Evolutionary conservation across 2,113 vertebrate species (phyloP).

Genomic region (Podarcis cretensis): DNA sequence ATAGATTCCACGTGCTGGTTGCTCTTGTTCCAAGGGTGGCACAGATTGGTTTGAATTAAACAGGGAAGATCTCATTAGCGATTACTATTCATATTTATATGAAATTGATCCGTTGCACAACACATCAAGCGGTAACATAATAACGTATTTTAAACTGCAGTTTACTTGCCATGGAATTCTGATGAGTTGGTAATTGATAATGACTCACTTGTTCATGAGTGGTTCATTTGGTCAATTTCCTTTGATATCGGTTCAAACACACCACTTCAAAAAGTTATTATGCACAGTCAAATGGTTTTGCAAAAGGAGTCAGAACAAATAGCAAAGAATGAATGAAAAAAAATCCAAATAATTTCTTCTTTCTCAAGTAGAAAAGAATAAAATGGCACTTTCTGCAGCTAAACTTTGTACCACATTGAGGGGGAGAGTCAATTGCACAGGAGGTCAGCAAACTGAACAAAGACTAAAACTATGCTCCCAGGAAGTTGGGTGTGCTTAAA

Average conservation of each 20-base stretch:
- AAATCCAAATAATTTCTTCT: conserved; percentile 3
- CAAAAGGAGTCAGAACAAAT: not conserved
- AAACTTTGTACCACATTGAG: not conserved
- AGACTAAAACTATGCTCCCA: not conserved
- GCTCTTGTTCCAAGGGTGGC: conserved; percentile 15
- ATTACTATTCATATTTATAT: conserved; percentile 29
- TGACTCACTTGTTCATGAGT: not conserved
- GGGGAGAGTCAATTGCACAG: not conserved
- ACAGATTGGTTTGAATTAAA: conserved; percentile 4
- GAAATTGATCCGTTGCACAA: conserved; percentile 33
- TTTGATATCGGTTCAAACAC: conserved; percentile 11
- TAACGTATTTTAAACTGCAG: conserved; percentile 18
- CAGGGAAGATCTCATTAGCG: not conserved
- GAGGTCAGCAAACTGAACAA: not conserved
- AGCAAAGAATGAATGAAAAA: not conserved
- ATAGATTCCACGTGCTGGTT: conserved; percentile 6
- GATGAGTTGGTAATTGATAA: conserved; percentile 13
- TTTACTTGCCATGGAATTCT: not conserved
- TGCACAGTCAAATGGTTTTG: not conserved
- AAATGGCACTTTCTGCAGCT: not conserved
- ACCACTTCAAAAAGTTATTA: not conserved
- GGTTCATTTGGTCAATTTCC: conserved; percentile 17
- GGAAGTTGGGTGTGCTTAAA: not conserved
- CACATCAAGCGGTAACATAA: not conserved
- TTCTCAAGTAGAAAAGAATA: conserved; percentile 4